phyloP scores from a whole-genome alignment of 2,888 invertebrate genomes.

The Meganola albula region DNA sequence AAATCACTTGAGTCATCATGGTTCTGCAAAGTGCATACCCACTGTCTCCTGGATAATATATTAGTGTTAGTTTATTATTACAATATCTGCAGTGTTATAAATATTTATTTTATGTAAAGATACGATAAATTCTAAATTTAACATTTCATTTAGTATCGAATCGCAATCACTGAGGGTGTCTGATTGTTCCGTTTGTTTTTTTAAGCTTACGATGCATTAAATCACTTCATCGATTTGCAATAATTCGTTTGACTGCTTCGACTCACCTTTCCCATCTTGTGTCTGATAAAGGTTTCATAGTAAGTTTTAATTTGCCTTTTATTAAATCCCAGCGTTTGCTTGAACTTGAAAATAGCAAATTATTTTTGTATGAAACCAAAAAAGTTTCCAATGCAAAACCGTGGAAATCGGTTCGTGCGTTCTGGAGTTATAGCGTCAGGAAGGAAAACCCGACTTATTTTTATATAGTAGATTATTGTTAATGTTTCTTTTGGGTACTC shows the following conservation, averaged over 20 bases:
- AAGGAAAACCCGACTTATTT: too few species aligned
- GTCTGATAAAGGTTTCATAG: conserved; percentile 9
- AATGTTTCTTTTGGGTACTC: too few species aligned
- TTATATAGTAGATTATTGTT: too few species aligned
- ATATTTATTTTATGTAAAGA: too few species aligned
- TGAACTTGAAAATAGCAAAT: conserved; percentile 9
- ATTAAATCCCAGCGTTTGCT: conserved; percentile 12
- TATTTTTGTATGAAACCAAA: conserved; percentile 6
- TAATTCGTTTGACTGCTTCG: conserved; percentile 12
- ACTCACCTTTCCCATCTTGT: conserved; percentile 16
- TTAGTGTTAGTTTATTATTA: too few species aligned
- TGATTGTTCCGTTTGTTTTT: conserved; percentile 12
- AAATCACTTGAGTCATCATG: conserved; percentile 11
- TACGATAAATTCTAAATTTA: conserved; percentile 8
- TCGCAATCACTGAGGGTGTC: conserved; percentile 13
- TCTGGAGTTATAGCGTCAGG: too few species aligned
- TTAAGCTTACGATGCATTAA: conserved; percentile 14
- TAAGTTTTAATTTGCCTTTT: conserved; percentile 15
- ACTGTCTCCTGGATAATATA: conserved; percentile 7
- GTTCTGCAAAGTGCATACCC: conserved; percentile 5
- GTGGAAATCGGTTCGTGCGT: too few species aligned
- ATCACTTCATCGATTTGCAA: conserved; percentile 14
- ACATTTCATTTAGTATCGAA: conserved; percentile 12
- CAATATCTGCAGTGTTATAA: too few species aligned
- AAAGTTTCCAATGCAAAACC: too few species aligned